Evolutionary conservation across 2,797 vertebrate species (phyloP).

Genomic region (Enteromius fasciolatus): DNA sequence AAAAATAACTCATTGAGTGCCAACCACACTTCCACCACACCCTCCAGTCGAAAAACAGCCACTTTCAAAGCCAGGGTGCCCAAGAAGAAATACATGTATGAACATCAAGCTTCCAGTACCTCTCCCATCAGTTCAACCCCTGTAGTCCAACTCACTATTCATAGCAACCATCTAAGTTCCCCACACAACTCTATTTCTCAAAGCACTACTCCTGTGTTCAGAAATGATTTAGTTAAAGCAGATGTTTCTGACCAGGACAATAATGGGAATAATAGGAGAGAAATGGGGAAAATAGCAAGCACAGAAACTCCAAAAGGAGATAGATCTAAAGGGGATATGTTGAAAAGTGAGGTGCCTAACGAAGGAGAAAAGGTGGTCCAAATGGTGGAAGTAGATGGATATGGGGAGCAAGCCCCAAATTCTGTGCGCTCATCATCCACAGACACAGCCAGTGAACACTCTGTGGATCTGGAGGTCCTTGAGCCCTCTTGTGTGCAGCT

Average conservation of each 20-base stretch:
- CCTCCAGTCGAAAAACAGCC: constrained; percentile 88
- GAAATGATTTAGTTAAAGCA: constrained; percentile 22
- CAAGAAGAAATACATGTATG: constrained; percentile 85
- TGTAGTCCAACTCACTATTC: constrained; percentile 48
- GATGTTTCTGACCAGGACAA: constrained; percentile 19
- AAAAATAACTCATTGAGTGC: constrained; percentile 57
- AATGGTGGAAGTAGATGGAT: constrained; percentile 62
- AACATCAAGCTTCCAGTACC: constrained; percentile 74
- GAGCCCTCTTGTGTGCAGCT: constrained; percentile 67
- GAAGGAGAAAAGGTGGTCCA: constrained; percentile 63
- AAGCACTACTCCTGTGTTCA: constrained; percentile 25
- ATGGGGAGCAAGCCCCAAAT: constrained; percentile 68
- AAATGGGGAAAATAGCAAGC: constrained; percentile 37
- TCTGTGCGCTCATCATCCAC: constrained; percentile 86
- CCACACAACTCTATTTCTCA: constrained; percentile 24
- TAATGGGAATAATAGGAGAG: constrained; percentile 24
- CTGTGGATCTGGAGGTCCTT: constrained; percentile 77
- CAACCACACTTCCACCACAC: constrained; percentile 72
- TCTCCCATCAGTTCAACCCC: constrained; percentile 63
- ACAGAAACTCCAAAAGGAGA: constrained; percentile 43
- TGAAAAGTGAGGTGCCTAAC: constrained; percentile 33
- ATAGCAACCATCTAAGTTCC: constrained; percentile 50
- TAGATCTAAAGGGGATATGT: constrained; percentile 19
- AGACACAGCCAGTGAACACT: constrained; percentile 86
- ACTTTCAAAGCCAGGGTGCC: constrained; percentile 90